Percentiles rank a stretch among this genome's conserved stretches.
Conservation (phyloP, 1,140 invertebrate genomes). For the Dinothrombium tinctorium region DNA sequence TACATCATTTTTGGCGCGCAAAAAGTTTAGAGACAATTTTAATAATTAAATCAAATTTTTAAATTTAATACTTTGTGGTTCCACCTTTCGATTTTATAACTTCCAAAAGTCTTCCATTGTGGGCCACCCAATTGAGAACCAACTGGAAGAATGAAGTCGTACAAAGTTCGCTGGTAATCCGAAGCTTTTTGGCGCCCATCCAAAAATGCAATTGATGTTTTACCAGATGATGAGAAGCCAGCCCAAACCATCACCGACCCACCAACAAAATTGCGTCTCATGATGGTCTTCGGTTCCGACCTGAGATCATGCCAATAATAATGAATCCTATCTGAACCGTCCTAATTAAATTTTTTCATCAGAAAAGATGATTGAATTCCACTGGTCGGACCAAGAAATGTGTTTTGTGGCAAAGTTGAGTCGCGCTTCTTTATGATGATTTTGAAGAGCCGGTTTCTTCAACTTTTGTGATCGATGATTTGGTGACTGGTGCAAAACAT, state of each 20-base stretch:
- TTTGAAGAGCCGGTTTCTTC: too few species aligned
- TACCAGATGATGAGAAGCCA: neutral
- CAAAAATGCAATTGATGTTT: neutral
- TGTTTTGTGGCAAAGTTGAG: too few species aligned
- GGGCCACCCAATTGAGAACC: neutral
- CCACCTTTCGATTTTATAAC: too few species aligned
- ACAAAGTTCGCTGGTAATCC: neutral
- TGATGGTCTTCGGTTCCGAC: constrained; percentile 1
- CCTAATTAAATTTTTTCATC: constrained; percentile 14
- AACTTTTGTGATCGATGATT: too few species aligned
- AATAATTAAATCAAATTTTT: too few species aligned
- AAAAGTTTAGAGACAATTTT: too few species aligned
- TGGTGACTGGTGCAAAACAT: too few species aligned
- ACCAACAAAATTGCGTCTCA: constrained; percentile 4
- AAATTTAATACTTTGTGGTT: too few species aligned
- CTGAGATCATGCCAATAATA: constrained; percentile 10
- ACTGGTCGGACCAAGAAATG: neutral
- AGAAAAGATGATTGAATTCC: constrained; percentile 2
- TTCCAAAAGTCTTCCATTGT: too few species aligned
- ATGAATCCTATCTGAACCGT: constrained; percentile 10
- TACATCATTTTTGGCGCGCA: too few species aligned
- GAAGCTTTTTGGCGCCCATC: neutral
- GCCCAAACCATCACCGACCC: constrained; percentile 7
- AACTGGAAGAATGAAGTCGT: neutral
- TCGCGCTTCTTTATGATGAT: too few species aligned